Percentiles rank a stretch among this genome's conserved stretches.
Evolutionary conservation across 2,888 invertebrate species (phyloP).

Genomic region (Zaprionus bogoriensis): DNA sequence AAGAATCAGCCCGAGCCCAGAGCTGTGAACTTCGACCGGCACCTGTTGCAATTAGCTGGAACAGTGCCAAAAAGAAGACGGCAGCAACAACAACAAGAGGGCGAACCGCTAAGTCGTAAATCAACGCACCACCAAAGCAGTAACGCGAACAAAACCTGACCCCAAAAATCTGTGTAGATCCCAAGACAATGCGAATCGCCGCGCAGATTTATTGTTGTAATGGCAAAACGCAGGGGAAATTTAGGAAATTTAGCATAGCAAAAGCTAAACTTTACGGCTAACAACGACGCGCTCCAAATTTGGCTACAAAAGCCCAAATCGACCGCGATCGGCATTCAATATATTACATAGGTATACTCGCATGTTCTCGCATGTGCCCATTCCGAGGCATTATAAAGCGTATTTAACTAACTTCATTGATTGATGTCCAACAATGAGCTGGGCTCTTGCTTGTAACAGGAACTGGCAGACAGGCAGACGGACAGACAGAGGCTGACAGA

Average conservation of each 20-base stretch:
- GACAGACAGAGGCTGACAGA: not conserved
- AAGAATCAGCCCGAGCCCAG: slow-evolving; percentile 25
- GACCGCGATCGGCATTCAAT: too few species aligned
- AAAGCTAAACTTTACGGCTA: slow-evolving; percentile 24
- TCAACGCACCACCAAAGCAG: slow-evolving; percentile 38
- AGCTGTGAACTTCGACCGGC: slow-evolving; percentile 31
- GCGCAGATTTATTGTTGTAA: slow-evolving; percentile 38
- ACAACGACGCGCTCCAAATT: slow-evolving; percentile 38
- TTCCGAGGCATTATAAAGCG: slow-evolving; percentile 8
- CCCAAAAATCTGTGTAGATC: slow-evolving; percentile 34
- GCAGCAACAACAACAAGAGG: not conserved
- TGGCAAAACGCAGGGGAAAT: slow-evolving; percentile 1
- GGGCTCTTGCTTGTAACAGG: slow-evolving; percentile 36
- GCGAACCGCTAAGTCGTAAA: slow-evolving; percentile 51
- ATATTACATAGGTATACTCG: slow-evolving; percentile 23
- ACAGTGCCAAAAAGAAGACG: slow-evolving; percentile 27
- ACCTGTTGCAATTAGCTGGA: slow-evolving; percentile 59
- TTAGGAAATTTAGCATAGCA: slow-evolving; percentile 41
- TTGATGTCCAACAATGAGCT: slow-evolving; percentile 38
- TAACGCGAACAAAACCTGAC: slow-evolving; percentile 48
- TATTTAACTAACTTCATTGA: slow-evolving; percentile 48
- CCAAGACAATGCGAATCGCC: slow-evolving; percentile 45
- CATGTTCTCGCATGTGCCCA: slow-evolving; percentile 15
- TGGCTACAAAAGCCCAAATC: slow-evolving; percentile 28
- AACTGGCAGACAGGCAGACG: slow-evolving; percentile 8